phyloP scores from a whole-genome alignment of 37 sponge, comb jelly and placozoan genomes.

The Agelas oroides region DNA sequence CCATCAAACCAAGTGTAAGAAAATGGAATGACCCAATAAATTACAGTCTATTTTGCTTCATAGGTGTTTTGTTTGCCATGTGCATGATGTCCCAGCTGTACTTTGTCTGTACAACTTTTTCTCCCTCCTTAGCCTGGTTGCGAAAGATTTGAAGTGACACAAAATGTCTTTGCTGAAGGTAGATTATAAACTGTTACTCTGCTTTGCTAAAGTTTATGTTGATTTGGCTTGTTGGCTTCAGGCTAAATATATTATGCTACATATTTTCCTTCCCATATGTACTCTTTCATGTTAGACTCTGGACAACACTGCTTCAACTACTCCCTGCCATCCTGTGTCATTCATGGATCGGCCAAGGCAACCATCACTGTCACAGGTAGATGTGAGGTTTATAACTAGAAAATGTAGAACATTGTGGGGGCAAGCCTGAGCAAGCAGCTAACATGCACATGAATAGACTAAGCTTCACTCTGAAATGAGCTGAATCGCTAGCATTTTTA shows the following conservation, averaged over 20 bases:
- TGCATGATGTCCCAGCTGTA: no score
- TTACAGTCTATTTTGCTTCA: no score
- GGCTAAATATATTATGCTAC: neutral
- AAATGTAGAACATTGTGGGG: no score
- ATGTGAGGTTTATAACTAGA: no score
- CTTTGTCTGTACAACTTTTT: neutral
- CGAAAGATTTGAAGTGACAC: conserved; percentile 38
- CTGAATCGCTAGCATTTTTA: no score
- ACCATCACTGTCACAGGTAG: conserved; percentile 55
- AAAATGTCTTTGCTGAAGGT: conserved; percentile 27
- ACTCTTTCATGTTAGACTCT: neutral
- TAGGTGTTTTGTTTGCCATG: no score
- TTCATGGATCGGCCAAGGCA: conserved; percentile 47
- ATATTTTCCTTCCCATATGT: no score
- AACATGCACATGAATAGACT: no score
- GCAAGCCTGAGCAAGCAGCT: no score
- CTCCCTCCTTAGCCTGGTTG: conserved; percentile 56
- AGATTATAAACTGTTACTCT: neutral
- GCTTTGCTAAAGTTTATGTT: neutral
- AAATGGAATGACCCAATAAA: no score
- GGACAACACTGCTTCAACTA: conserved; percentile 28
- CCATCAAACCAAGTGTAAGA: no score
- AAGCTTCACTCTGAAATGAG: no score
- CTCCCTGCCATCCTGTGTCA: conserved; percentile 41
- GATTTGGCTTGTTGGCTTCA: neutral